Conservation (phyloP, 2,797 vertebrate species). For the Morelia viridis region DNA sequence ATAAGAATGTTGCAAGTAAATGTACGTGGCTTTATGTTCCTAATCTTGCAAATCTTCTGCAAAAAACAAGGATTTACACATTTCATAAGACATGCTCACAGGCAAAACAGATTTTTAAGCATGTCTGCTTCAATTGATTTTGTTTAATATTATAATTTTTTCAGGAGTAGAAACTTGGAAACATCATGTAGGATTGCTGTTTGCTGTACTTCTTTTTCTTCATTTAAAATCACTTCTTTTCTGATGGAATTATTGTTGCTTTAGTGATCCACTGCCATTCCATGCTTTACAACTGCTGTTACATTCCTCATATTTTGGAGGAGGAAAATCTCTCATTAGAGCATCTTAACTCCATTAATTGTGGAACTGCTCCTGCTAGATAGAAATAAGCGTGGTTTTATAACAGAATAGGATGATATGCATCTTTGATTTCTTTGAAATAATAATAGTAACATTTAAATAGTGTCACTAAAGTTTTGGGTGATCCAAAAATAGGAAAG, state of each 20-base stretch:
- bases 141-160: constrained; percentile 28
- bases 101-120: constrained; percentile 40
- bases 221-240: not conserved
- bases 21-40: constrained; percentile 36
- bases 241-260: not conserved
- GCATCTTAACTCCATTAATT: no score
- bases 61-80: constrained; percentile 21
- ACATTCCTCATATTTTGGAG: no score
- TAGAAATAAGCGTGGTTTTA: not conserved
- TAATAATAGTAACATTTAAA: not conserved
- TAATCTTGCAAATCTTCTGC: constrained; percentile 48
- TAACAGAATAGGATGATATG: not conserved
- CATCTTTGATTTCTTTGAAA: not conserved
- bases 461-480: not conserved
- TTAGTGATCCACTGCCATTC: not conserved
- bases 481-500: not conserved
- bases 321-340: no score
- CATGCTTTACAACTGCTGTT: not conserved
- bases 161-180: constrained; percentile 3
- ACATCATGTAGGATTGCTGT: not conserved
- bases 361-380: no score
- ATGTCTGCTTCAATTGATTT: constrained; percentile 1
- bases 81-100: not conserved
- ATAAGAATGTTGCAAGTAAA: constrained; percentile 33
- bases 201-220: not conserved